Evolutionary conservation across 2,797 vertebrate genomes (phyloP).

Genomic region (Basileuterus tristriatus): DNA sequence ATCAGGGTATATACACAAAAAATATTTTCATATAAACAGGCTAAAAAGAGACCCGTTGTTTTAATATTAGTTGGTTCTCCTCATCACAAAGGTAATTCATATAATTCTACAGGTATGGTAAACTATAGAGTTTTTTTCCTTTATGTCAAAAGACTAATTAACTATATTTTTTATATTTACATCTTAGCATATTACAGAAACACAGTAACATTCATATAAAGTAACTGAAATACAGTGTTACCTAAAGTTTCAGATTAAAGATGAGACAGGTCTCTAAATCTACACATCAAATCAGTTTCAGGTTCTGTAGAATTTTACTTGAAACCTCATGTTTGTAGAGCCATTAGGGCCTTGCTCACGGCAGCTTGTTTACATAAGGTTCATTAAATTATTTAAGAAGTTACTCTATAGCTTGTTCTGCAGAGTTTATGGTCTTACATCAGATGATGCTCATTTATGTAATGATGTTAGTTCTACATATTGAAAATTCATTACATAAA

Average conservation of each 20-base stretch:
- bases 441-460: not conserved
- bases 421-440: not conserved
- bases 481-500: not conserved
- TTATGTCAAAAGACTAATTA: not conserved
- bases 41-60: not conserved
- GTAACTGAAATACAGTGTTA: not conserved
- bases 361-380: not conserved
- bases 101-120: not conserved
- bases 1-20: not conserved
- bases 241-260: not conserved
- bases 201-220: not conserved
- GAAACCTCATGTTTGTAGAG: not conserved
- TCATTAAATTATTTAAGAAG: slow-evolving; percentile 14
- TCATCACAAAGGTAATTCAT: not conserved
- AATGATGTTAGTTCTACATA: not conserved
- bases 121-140: not conserved
- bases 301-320: not conserved
- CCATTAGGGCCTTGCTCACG: not conserved
- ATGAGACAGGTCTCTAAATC: not conserved
- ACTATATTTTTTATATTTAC: not conserved
- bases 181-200: not conserved
- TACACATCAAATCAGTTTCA: not conserved
- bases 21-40: not conserved
- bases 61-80: not conserved
- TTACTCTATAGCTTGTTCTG: not conserved